Evolutionary conservation across 2,113 vertebrate genomes (phyloP).

Genomic region (Phalacrocorax carbo): DNA sequence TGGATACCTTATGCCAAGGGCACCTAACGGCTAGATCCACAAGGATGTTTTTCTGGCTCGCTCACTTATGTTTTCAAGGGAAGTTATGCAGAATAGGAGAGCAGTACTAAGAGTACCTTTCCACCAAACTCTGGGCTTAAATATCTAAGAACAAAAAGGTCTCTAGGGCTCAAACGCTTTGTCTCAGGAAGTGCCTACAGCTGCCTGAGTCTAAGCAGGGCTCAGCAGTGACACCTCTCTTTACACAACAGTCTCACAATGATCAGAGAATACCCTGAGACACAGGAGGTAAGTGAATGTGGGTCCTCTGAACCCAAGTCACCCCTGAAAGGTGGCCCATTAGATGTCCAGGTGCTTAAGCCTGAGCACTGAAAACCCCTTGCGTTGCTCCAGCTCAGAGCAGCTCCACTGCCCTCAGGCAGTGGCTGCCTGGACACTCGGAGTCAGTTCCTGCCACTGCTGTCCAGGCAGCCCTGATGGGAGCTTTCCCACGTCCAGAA

Average conservation of each 20-base stretch:
- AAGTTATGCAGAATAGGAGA: not conserved
- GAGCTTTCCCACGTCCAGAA: not conserved
- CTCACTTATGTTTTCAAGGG: not conserved
- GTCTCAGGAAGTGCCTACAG: not conserved
- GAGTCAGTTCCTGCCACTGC: not conserved
- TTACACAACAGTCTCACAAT: not conserved
- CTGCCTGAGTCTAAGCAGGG: not conserved
- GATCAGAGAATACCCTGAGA: not conserved
- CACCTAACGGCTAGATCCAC: not conserved
- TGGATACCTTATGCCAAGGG: not conserved
- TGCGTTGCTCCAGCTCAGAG: not conserved
- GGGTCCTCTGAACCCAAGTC: not conserved
- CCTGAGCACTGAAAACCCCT: not conserved
- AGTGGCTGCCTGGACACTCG: not conserved
- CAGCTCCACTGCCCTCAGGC: not conserved
- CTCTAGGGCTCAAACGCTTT: not conserved
- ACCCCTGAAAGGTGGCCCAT: not conserved
- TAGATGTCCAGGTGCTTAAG: not conserved
- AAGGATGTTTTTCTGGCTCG: not conserved
- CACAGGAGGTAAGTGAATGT: not conserved
- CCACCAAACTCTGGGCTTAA: not conserved
- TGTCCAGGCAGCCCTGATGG: not conserved
- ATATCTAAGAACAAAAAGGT: not conserved
- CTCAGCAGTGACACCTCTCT: not conserved
- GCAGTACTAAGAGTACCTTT: not conserved